A percentile compares a stretch with the other conserved stretches of the same genome.
Evolutionary conservation across 2,888 invertebrate species (phyloP).

Genomic region (Ophioninae sp.): DNA sequence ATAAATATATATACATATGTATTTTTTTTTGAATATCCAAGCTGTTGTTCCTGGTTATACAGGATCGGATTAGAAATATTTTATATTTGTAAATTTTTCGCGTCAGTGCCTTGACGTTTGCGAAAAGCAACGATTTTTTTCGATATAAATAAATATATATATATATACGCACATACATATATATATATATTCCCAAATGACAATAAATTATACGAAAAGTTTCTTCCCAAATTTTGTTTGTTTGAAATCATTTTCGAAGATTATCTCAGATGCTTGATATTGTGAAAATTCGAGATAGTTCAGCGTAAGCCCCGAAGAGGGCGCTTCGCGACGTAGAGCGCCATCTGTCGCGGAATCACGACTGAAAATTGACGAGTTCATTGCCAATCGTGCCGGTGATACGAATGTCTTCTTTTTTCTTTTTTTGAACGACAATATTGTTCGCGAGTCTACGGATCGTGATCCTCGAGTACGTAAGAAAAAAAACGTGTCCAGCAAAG

Average conservation of each 20-base stretch:
- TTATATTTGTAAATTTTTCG: conserved; percentile 72
- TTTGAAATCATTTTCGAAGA: not conserved
- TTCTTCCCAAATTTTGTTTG: conserved; percentile 51
- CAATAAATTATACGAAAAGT: conserved; percentile 68
- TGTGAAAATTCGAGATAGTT: not conserved
- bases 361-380: not conserved
- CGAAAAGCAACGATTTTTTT: conserved; percentile 42
- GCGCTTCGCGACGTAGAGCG: not conserved
- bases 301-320: not conserved
- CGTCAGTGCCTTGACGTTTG: conserved; percentile 47
- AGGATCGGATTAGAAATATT: conserved; percentile 71
- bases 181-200: conserved; percentile 50
- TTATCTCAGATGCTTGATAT: not conserved
- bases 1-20: conserved; percentile 67
- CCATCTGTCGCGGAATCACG: not conserved
- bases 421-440: conserved; percentile 12
- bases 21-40: conserved; percentile 65
- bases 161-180: conserved; percentile 36
- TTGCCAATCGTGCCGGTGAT: not conserved
- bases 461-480: conserved; percentile 6
- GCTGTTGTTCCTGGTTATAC: conserved; percentile 74
- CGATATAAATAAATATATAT: conserved; percentile 48
- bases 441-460: not conserved
- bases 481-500: not conserved
- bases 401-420: not conserved